Evolutionary conservation across 2,797 vertebrate species (phyloP).

Genomic region (Anabacerthia variegaticeps): DNA sequence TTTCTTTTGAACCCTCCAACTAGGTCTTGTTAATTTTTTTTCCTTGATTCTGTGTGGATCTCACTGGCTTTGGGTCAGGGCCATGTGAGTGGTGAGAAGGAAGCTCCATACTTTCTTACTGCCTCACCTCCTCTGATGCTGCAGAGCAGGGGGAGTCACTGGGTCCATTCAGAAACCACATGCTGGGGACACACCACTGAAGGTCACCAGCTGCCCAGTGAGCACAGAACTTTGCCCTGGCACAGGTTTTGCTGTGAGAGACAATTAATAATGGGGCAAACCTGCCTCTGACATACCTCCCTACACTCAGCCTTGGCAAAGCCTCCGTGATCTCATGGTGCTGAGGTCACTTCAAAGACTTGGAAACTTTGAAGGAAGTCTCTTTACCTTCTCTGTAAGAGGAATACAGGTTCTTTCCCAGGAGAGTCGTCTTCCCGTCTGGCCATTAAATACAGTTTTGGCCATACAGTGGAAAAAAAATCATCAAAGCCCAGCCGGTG

Average conservation of each 20-base stretch:
- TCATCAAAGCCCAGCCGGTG: background rate
- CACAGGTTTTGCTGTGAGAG: background rate
- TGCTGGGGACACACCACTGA: background rate
- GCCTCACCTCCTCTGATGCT: rapidly evolving
- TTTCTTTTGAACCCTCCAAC: background rate
- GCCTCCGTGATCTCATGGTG: background rate
- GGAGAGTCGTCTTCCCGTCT: background rate
- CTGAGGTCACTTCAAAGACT: background rate
- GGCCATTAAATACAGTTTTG: background rate
- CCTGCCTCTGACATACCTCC: background rate
- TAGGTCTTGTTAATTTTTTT: background rate
- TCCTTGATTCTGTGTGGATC: background rate
- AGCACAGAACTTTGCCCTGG: background rate
- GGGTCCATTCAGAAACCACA: background rate
- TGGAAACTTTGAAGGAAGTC: slow-evolving; percentile 28
- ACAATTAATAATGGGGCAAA: background rate
- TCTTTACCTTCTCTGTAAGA: background rate
- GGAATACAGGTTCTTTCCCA: background rate
- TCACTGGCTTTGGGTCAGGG: background rate
- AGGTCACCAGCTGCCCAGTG: background rate
- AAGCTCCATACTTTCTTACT: background rate
- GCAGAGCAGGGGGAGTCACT: background rate
- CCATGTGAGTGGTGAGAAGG: rapidly evolving
- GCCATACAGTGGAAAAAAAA: background rate
- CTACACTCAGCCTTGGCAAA: background rate